These are phyloP conservation scores for Aproaerema taeniolella DNA, from an alignment of 2,888 invertebrate genomes.

Conservation along the genomic window DNA sequence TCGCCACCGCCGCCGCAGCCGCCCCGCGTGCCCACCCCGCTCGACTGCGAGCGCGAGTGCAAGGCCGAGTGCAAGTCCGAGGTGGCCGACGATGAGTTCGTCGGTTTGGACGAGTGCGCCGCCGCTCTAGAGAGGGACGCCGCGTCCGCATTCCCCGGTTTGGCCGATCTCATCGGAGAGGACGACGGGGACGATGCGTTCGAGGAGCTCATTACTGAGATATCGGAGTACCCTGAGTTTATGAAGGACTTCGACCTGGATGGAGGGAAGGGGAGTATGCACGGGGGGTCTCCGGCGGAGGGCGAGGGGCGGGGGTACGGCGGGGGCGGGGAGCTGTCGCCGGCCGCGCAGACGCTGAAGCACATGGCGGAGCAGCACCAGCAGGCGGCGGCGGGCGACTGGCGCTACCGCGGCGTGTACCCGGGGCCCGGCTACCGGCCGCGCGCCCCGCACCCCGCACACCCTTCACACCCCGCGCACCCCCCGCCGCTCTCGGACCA, in stretches of 20 bases:
- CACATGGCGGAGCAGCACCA: slow-evolving; percentile 99
- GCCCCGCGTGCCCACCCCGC: slow-evolving; percentile 85
- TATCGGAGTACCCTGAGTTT: slow-evolving; percentile 89
- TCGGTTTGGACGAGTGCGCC: slow-evolving; percentile 90
- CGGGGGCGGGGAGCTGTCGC: slow-evolving; percentile 84
- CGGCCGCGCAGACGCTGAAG: slow-evolving; percentile 96
- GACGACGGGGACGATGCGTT: slow-evolving; percentile 90
- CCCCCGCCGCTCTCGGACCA: slow-evolving; percentile 58
- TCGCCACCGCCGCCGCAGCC: slow-evolving; percentile 56
- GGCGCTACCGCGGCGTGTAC: slow-evolving; percentile 74
- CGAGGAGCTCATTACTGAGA: slow-evolving; percentile 92
- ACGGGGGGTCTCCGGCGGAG: slow-evolving; percentile 57
- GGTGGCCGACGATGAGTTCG: slow-evolving; percentile 88
- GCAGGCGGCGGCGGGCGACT: slow-evolving; percentile 81
- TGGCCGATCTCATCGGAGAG: slow-evolving; percentile 89
- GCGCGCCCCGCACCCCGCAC: too few relatives aligned
- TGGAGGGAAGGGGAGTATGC: slow-evolving; percentile 53
- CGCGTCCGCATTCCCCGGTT: slow-evolving; percentile 85
- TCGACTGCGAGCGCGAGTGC: slow-evolving; percentile 89
- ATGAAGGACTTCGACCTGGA: slow-evolving; percentile 88
- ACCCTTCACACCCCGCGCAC: slow-evolving; percentile 88
- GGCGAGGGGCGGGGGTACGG: slow-evolving; percentile 71
- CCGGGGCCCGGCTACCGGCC: slow-evolving; percentile 59
- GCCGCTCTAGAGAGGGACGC: slow-evolving; percentile 91
- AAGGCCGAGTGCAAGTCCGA: slow-evolving; percentile 89